phyloP scores from a whole-genome alignment of 2,113 vertebrate species.

The Poeciliopsis retropinna region DNA sequence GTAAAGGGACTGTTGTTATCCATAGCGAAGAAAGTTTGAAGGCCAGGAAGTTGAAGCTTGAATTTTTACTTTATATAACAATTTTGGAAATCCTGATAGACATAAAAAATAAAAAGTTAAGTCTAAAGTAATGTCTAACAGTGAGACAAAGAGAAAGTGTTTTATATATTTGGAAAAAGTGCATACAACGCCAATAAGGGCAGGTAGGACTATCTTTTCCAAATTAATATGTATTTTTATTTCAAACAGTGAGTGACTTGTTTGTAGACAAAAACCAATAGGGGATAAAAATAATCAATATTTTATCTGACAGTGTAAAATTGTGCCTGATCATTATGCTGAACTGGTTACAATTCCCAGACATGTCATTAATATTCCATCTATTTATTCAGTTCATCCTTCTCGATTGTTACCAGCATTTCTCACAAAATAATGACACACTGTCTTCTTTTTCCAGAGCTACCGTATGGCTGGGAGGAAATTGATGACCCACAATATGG shows the following conservation, averaged over 20 bases:
- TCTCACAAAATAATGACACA: conserved; percentile 5
- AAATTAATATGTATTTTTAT: no score
- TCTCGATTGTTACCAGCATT: conserved; percentile 29
- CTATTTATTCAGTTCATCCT: background rate
- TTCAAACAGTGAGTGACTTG: no score
- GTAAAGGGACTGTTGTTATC: background rate
- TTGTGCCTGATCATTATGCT: background rate
- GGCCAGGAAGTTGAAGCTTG: no score
- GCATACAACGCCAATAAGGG: no score
- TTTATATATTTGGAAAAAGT: no score
- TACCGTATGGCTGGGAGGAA: conserved; percentile 99
- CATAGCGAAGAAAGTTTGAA: no score
- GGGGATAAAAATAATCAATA: background rate
- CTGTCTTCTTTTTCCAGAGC: conserved; percentile 79
- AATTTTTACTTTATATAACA: no score
- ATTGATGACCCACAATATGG: conserved; percentile 98
- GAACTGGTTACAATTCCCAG: conserved; percentile 17
- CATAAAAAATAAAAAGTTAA: background rate
- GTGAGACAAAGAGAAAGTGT: no score
- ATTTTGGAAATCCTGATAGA: background rate
- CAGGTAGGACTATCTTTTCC: no score
- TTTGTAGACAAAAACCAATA: no score
- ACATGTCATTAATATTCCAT: conserved; percentile 5
- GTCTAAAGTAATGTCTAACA: no score
- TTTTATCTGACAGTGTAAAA: background rate